phyloP scores from a whole-genome alignment of 1,140 invertebrate genomes.

The Pogonus chalceus region DNA sequence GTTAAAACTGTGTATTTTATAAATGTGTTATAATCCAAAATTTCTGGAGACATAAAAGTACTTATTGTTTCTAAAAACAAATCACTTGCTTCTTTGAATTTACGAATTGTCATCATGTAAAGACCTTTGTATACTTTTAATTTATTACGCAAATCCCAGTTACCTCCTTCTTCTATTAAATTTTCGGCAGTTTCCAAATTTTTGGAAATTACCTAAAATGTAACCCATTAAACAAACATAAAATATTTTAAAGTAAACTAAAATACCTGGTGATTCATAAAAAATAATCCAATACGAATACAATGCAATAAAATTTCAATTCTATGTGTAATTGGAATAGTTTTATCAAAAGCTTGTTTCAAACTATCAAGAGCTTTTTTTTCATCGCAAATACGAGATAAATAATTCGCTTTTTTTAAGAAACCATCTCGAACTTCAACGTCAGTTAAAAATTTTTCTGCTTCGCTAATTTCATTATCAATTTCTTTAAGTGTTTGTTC shows the following conservation, averaged over 20 bases:
- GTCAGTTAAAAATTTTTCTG: slow-evolving; percentile 79
- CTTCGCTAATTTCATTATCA: slow-evolving; percentile 82
- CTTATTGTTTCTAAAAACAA: slow-evolving; percentile 95
- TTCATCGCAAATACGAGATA: slow-evolving; percentile 94
- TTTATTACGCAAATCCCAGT: slow-evolving; percentile 95
- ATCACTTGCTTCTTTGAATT: slow-evolving; percentile 85
- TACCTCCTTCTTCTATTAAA: slow-evolving; percentile 90
- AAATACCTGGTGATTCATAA: slow-evolving; percentile 73
- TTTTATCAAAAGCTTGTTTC: slow-evolving; percentile 80
- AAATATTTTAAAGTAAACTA: too few species aligned
- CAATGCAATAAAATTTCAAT: slow-evolving; percentile 83
- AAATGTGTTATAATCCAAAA: slow-evolving; percentile 88
- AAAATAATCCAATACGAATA: slow-evolving; percentile 82
- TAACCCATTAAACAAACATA: slow-evolving; percentile 19
- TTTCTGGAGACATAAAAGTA: slow-evolving; percentile 97
- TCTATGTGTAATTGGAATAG: slow-evolving; percentile 75
- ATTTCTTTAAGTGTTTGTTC: slow-evolving; percentile 64
- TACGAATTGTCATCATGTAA: slow-evolving; percentile 85
- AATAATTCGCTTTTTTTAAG: slow-evolving; percentile 81
- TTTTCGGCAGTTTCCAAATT: slow-evolving; percentile 16
- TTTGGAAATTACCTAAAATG: slow-evolving; percentile 12
- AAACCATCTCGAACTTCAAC: slow-evolving; percentile 78
- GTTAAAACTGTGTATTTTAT: slow-evolving; percentile 80
- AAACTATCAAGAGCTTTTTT: slow-evolving; percentile 57
- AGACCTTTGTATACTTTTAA: slow-evolving; percentile 88